These are phyloP conservation scores for Miichthys miiuy DNA, from an alignment of 2,797 vertebrate genomes.

Conservation along the genomic window DNA sequence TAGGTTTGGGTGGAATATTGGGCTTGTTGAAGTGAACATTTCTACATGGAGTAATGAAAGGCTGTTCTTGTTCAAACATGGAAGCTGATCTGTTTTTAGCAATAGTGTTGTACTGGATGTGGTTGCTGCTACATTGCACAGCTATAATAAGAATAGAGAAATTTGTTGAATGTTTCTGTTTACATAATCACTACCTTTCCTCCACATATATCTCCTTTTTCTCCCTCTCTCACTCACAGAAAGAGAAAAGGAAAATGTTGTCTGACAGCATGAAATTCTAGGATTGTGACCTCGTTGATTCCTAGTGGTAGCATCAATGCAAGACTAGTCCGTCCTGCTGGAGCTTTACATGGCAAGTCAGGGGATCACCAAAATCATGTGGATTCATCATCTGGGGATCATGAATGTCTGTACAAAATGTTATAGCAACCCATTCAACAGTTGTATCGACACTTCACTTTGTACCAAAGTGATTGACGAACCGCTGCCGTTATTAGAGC, in stretches of 20 bases:
- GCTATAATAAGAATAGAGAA: constrained; percentile 49
- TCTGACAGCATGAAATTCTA: neutral
- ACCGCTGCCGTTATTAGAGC: neutral
- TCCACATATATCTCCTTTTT: neutral
- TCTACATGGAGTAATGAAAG: constrained; percentile 61
- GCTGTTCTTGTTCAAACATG: constrained; percentile 49
- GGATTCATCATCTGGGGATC: neutral
- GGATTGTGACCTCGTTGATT: neutral
- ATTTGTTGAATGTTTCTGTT: constrained; percentile 51
- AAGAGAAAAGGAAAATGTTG: neutral
- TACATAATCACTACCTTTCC: constrained; percentile 41
- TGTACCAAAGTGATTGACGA: neutral
- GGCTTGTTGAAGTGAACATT: constrained; percentile 36
- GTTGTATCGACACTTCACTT: neutral
- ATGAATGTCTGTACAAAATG: neutral
- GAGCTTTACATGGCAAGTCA: neutral
- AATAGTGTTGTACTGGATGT: constrained; percentile 32
- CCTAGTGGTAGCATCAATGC: neutral
- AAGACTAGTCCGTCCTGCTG: neutral
- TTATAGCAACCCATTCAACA: too few species aligned
- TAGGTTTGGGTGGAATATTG: constrained; percentile 31
- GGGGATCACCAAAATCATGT: neutral
- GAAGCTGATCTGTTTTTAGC: constrained; percentile 52
- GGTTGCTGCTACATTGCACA: constrained; percentile 12
- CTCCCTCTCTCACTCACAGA: neutral